Percentiles rank a stretch among this genome's conserved stretches.
Evolutionary conservation across 2,113 vertebrate species (phyloP).

Genomic region (Hippopotamus amphibius): DNA sequence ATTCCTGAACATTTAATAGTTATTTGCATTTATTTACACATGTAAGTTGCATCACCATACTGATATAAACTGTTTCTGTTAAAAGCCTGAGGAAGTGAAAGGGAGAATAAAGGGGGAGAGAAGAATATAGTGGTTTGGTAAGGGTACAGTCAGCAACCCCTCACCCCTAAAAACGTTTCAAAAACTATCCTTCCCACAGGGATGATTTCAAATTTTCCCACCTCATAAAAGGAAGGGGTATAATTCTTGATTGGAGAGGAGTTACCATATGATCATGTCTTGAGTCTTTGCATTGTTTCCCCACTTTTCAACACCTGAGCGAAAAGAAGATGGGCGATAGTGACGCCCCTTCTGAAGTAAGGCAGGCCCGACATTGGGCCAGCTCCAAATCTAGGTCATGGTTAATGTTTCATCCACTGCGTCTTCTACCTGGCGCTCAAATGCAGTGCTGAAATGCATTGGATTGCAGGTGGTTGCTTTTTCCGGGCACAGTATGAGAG

Average conservation of each 20-base stretch:
- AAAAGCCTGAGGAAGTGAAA: conserved; percentile 9
- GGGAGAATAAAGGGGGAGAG: neutral
- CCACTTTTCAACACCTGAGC: neutral
- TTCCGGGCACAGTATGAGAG: neutral
- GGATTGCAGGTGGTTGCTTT: neutral
- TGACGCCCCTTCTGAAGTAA: neutral
- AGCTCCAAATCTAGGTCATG: neutral
- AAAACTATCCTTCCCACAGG: conserved; percentile 22
- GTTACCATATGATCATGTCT: neutral
- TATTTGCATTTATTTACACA: conserved; percentile 60
- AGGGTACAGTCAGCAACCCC: neutral
- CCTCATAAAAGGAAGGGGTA: conserved; percentile 32
- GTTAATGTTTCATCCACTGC: neutral
- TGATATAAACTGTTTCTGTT: conserved; percentile 70
- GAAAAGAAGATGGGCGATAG: neutral
- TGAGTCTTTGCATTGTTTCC: conserved; percentile 27
- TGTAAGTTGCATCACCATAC: conserved; percentile 21
- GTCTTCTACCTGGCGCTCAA: neutral
- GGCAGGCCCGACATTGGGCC: neutral
- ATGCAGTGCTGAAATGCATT: neutral
- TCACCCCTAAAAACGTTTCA: neutral
- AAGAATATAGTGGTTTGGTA: neutral
- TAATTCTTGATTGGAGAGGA: neutral
- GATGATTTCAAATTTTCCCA: conserved; percentile 54
- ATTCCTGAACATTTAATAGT: conserved; percentile 62